Base-by-base conservation (phyloP, 2,797 vertebrate species). In the Geotrypetes seraphini region DNA sequence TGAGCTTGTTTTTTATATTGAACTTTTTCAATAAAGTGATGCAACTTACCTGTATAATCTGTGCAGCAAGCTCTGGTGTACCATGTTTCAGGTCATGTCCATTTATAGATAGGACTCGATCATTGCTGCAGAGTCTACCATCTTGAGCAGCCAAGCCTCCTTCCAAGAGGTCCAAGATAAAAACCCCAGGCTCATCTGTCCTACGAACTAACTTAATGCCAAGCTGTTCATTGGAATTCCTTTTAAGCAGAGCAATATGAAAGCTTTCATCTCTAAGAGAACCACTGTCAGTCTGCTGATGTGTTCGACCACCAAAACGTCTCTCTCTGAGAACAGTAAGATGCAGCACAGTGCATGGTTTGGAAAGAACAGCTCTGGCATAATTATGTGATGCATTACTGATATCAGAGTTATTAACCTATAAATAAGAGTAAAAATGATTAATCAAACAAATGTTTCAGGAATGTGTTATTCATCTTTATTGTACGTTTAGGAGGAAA, bases 1-100 rank as follows among this genome's bases (percentile, higher is more conserved):
- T n/a, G n/a, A n/a, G n/a, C n/a, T n/a, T n/a, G n/a, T n/a, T n/a
- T n/a, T n/a, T n/a, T n/a, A n/a, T n/a, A n/a, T n/a, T n/a, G n/a
- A n/a, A n/a, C n/a, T n/a, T n/a, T n/a, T n/a, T n/a, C n/a, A n/a
- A n/a, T n/a, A n/a, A n/a, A n/a, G n/a, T n/a, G n/a, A n/a, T n/a
- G n/a, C n/a, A n/a, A n/a, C n/a, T n/a, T 69, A 97, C 95, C 92
- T 99, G 96, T 63, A 99, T 99, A 53, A 99, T 90, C 73, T 98
- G 96, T 19, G 96, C 96, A 1, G 96, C 96, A 9, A 93, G 88
- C 66, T 99, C 96, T 0, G 96, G 96, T 0, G 96, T 99, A 33
- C 94, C 96, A 0, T 95, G 88, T 47, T 92, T 89, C 43, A 99
- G 57, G 69, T 99, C 92, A 7, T 96, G 95, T 0, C 96, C 93